Percentiles rank a stretch among this genome's conserved stretches.
Conservation (phyloP, 2,888 invertebrate species). For the Encarsia formosa region DNA sequence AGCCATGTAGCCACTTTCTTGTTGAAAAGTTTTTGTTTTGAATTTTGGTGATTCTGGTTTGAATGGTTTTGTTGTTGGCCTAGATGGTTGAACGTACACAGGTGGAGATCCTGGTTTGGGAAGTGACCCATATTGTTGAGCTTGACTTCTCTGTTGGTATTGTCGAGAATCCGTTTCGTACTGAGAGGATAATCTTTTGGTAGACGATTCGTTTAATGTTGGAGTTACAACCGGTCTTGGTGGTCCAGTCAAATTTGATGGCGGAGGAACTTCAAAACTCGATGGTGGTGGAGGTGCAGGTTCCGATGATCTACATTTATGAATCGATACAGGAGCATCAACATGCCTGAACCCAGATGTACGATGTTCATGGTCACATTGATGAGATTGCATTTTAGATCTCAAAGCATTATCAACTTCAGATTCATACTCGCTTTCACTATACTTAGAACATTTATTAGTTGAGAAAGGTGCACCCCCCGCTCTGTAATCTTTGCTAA, state of each 20-base stretch:
- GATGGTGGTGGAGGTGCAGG: constrained; percentile 57
- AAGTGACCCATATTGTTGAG: constrained; percentile 33
- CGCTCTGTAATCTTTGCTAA: constrained; percentile 32
- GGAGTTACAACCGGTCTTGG: constrained; percentile 34
- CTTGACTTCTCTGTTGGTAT: constrained; percentile 33
- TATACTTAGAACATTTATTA: constrained; percentile 54
- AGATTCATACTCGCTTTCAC: constrained; percentile 67
- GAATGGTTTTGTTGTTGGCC: constrained; percentile 34
- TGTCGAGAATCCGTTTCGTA: constrained; percentile 41
- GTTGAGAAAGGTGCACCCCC: constrained; percentile 49
- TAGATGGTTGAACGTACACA: constrained; percentile 42
- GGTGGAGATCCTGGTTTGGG: constrained; percentile 48
- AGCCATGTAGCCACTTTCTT: constrained; percentile 66
- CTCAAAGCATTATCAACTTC: constrained; percentile 56
- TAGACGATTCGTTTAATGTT: constrained; percentile 36
- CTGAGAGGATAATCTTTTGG: constrained; percentile 35
- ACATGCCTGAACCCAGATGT: constrained; percentile 53
- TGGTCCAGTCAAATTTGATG: constrained; percentile 38
- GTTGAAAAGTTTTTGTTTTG: constrained; percentile 52
- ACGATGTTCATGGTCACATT: constrained; percentile 59
- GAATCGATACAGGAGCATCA: constrained; percentile 51
- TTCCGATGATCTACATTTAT: constrained; percentile 54
- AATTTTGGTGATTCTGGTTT: constrained; percentile 56
- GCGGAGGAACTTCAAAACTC: constrained; percentile 57
- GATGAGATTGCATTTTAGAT: constrained; percentile 60